Conservation (phyloP, 2,113 vertebrate species). For the Brienomyrus longianalis region DNA sequence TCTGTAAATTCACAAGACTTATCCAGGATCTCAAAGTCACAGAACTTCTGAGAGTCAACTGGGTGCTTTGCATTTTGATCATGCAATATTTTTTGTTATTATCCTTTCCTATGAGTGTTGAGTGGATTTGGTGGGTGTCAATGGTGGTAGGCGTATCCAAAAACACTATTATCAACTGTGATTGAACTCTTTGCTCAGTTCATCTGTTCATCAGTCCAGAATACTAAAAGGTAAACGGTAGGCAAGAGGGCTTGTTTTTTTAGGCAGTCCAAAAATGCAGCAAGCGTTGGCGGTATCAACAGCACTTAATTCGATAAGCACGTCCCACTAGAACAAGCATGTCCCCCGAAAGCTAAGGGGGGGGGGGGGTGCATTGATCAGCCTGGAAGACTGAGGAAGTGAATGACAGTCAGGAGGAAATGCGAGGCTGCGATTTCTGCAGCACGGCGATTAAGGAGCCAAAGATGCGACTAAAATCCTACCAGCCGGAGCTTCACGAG, state of each 20-base stretch:
- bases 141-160: neutral
- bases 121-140: neutral
- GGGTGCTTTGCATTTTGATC: neutral
- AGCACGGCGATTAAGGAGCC: neutral
- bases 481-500: neutral
- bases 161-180: neutral
- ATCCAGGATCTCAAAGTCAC: neutral
- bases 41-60: neutral
- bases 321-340: neutral
- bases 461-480: neutral
- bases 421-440: neutral
- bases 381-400: neutral
- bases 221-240: neutral
- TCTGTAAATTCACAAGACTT: neutral
- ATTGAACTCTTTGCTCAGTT: neutral
- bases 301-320: neutral
- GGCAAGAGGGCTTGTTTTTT: neutral
- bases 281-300: neutral
- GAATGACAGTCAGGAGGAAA: neutral
- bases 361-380: neutral
- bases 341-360: neutral
- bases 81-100: neutral
- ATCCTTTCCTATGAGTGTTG: neutral
- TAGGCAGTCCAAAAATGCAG: slow-evolving; percentile 11
- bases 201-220: neutral